Evolutionary conservation across 2,888 invertebrate species (phyloP).

Genomic region (Limnephilus marmoratus): DNA sequence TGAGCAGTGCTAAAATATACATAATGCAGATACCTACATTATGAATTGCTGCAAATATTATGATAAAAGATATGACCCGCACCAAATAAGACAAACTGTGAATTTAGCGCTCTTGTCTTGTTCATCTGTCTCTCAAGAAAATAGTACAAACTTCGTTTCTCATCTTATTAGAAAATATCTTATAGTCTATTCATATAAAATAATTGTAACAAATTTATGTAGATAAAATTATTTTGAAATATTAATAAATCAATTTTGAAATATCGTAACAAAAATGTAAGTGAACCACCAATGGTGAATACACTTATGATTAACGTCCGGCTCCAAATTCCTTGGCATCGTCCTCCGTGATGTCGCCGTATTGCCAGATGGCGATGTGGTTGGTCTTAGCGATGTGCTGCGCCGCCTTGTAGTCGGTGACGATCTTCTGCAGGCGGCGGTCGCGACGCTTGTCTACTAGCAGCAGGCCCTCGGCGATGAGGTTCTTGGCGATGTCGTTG

Average conservation of each 20-base stretch:
- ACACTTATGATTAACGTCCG: conserved; percentile 70
- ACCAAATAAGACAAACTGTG: conserved; percentile 31
- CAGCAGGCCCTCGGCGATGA: conserved; percentile 91
- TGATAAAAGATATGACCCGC: conserved; percentile 33
- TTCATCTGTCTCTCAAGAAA: conserved; percentile 35
- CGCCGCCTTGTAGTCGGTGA: conserved; percentile 89
- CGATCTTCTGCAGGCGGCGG: conserved; percentile 86
- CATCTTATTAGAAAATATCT: conserved; percentile 46
- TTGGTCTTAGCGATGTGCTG: conserved; percentile 91
- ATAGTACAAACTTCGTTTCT: conserved; percentile 37
- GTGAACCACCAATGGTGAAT: not conserved
- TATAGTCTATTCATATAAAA: conserved; percentile 53
- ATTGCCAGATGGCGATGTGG: conserved; percentile 96
- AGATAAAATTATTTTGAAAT: conserved; percentile 49
- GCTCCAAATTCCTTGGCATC: conserved; percentile 82
- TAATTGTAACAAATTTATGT: conserved; percentile 52
- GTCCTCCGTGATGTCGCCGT: conserved; percentile 98
- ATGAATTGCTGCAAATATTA: conserved; percentile 20
- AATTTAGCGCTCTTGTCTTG: conserved; percentile 33
- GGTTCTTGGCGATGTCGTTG: conserved; percentile 78
- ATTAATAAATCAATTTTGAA: conserved; percentile 43
- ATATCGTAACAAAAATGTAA: not conserved
- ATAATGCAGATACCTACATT: not conserved
- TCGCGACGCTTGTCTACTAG: conserved; percentile 89
- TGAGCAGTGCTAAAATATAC: conserved; percentile 15